Conservation (phyloP, 2,113 vertebrate genomes). For the Thalassoma bifasciatum region DNA sequence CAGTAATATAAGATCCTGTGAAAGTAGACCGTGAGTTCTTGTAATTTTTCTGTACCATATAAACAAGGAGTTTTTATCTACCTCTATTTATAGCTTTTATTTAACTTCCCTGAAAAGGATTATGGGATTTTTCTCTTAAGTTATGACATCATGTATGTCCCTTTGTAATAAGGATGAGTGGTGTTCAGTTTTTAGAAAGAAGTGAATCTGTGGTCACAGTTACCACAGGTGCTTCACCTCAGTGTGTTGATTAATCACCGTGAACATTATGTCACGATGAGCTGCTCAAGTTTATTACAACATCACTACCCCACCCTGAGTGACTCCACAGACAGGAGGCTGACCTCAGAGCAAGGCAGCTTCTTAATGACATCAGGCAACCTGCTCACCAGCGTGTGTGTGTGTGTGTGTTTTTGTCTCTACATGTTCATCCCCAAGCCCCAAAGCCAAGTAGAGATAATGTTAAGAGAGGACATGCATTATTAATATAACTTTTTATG, state of each 20-base stretch:
- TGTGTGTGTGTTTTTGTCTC: conserved; percentile 44
- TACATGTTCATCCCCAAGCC: conserved; percentile 6
- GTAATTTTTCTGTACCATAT: no score
- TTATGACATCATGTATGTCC: background rate
- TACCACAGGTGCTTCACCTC: background rate
- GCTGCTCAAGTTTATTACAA: background rate
- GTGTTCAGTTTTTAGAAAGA: no score
- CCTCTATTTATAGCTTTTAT: no score
- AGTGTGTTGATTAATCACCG: background rate
- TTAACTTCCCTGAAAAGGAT: no score
- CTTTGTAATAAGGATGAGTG: background rate
- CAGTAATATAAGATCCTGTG: no score
- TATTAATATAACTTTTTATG: background rate
- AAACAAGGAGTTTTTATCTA: no score
- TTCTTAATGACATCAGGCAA: conserved; percentile 19
- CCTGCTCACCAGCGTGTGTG: background rate
- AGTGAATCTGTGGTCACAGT: no score
- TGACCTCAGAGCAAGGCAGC: conserved; percentile 6
- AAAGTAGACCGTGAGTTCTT: no score
- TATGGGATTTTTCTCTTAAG: no score
- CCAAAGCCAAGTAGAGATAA: background rate
- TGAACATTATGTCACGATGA: conserved; percentile 9
- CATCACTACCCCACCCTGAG: conserved; percentile 12
- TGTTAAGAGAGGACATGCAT: background rate
- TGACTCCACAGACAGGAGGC: background rate